Evolutionary conservation across 2,797 vertebrate genomes (phyloP).

Genomic region (Danio jaintianensis): DNA sequence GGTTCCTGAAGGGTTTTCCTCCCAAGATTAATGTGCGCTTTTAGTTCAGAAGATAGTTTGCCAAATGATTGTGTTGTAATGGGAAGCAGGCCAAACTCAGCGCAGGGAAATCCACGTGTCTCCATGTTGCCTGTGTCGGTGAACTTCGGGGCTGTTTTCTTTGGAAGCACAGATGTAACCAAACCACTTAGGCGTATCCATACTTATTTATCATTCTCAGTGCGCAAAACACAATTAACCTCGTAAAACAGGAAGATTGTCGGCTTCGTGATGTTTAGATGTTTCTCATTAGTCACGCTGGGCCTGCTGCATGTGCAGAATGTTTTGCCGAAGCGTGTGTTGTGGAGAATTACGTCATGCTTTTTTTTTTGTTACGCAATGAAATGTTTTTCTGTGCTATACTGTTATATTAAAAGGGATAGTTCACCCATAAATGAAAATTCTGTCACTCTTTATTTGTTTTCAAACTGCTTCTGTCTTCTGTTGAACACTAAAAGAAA

Average conservation of each 20-base stretch:
- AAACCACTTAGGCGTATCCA: slow-evolving; percentile 7
- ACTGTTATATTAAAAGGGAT: no score
- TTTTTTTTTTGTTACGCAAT: background rate
- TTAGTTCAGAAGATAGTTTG: slow-evolving; percentile 28
- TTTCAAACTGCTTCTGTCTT: no score
- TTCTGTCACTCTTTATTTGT: no score
- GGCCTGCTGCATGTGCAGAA: slow-evolving; percentile 1
- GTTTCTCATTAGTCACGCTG: slow-evolving; percentile 13
- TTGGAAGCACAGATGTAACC: slow-evolving; percentile 41
- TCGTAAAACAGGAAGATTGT: slow-evolving; percentile 9
- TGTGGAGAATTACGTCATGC: background rate
- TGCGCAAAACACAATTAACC: slow-evolving; percentile 27
- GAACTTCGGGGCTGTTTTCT: slow-evolving; percentile 44
- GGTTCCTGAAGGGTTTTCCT: slow-evolving; percentile 36
- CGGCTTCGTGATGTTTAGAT: background rate
- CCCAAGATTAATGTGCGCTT: slow-evolving; percentile 16
- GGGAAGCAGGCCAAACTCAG: slow-evolving; percentile 1
- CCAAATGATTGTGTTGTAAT: slow-evolving; percentile 44
- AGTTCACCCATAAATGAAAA: no score
- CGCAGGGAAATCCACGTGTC: slow-evolving; percentile 27
- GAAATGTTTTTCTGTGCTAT: background rate
- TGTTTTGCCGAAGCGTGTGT: background rate
- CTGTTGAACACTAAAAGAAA: no score
- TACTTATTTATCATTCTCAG: slow-evolving; percentile 23
- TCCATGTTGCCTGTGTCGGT: slow-evolving; percentile 3